phyloP scores from a whole-genome alignment of 1,140 invertebrate genomes.

The Gonatopus flavifemur region DNA sequence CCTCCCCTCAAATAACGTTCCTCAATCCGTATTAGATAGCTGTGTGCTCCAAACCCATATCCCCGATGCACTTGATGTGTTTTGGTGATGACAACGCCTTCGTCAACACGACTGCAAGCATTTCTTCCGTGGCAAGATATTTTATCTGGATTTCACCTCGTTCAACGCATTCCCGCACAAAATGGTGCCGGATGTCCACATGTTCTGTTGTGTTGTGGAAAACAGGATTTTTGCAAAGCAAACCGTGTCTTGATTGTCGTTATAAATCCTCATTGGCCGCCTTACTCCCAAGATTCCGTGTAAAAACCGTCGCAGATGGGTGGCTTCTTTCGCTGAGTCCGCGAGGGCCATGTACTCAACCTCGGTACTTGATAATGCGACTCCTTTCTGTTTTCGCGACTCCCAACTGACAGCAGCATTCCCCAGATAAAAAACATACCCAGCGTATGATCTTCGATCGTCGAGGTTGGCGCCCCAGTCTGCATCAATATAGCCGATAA shows the following conservation, averaged over 20 bases:
- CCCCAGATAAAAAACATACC: no score
- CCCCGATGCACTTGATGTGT: neutral
- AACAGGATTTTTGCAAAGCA: conserved; percentile 18
- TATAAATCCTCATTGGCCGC: conserved; percentile 6
- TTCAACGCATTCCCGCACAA: conserved; percentile 22
- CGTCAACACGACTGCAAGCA: conserved; percentile 21
- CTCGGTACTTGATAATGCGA: no score
- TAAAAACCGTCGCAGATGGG: conserved; percentile 25
- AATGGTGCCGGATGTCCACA: conserved; percentile 30
- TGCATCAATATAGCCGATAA: conserved; percentile 22
- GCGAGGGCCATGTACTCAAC: no score
- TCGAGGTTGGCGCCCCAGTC: no score
- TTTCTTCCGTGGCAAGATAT: conserved; percentile 13
- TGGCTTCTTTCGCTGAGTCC: no score
- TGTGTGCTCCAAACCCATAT: neutral
- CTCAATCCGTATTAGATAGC: no score
- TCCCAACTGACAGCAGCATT: no score
- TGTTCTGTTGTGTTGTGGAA: conserved; percentile 27
- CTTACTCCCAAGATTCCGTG: conserved; percentile 41
- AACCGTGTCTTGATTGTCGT: conserved; percentile 32
- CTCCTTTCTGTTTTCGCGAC: no score
- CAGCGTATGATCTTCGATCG: no score
- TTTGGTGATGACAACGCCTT: conserved; percentile 14
- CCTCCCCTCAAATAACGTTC: no score
- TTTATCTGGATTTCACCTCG: conserved; percentile 12